Conservation (phyloP, 2,888 invertebrate genomes). For the Syritta pipiens region DNA sequence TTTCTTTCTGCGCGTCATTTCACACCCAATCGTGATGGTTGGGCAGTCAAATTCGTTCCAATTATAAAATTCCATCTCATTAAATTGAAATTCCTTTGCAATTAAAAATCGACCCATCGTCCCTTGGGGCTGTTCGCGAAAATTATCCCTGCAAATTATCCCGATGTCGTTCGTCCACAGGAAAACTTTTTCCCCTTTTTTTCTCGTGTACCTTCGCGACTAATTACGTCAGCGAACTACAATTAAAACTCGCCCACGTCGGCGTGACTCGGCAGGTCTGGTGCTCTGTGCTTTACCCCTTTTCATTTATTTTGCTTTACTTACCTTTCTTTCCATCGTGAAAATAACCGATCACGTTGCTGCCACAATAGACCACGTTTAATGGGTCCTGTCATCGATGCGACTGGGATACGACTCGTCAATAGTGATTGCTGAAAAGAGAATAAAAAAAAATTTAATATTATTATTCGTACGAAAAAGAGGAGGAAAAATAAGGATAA, state of each 20-base stretch:
- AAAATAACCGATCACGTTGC: slow-evolving; percentile 83
- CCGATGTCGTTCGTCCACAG: neutral
- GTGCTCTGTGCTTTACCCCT: neutral
- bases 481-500: slow-evolving; percentile 19
- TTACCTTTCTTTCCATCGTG: slow-evolving; percentile 84
- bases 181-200: neutral
- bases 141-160: slow-evolving; percentile 30
- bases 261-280: neutral
- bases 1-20: no score
- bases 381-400: slow-evolving; percentile 81
- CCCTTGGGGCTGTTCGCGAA: neutral
- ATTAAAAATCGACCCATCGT: slow-evolving; percentile 40
- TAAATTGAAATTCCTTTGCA: slow-evolving; percentile 54
- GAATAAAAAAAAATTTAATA: slow-evolving; percentile 13
- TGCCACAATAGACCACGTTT: slow-evolving; percentile 84
- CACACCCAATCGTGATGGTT: no score
- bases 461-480: slow-evolving; percentile 33
- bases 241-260: slow-evolving; percentile 29
- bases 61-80: slow-evolving; percentile 67
- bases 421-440: slow-evolving; percentile 77
- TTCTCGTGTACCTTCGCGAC: slow-evolving; percentile 23
- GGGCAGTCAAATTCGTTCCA: slow-evolving; percentile 47
- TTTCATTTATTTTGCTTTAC: slow-evolving; percentile 42
- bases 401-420: slow-evolving; percentile 79
- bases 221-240: slow-evolving; percentile 59